A percentile compares a stretch with the other conserved stretches of the same genome.
Conservation (phyloP, 2,888 invertebrate genomes). For the Meganola albula region DNA sequence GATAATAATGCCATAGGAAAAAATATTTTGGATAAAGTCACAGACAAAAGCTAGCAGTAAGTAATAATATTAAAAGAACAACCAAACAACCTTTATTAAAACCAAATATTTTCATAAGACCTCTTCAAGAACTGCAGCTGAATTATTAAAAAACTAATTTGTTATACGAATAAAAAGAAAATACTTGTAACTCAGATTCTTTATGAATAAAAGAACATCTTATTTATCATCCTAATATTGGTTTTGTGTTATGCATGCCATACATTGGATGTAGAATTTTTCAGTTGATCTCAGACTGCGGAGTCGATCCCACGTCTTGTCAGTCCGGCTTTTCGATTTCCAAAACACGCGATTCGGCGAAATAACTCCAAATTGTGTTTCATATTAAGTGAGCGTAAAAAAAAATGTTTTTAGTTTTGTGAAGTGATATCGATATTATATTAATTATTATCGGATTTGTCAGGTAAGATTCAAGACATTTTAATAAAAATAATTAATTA, state of each 20-base stretch:
- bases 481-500: no score
- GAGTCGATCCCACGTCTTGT: slow-evolving; percentile 6
- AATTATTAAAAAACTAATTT: background rate
- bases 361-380: slow-evolving; percentile 7
- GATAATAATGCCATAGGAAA: no score
- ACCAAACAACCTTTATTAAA: slow-evolving; percentile 1
- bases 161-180: slow-evolving; percentile 4
- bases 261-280: no score
- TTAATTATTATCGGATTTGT: no score
- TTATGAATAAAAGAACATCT: slow-evolving; percentile 5
- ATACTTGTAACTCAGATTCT: slow-evolving; percentile 1
- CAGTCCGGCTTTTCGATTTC: slow-evolving; percentile 2
- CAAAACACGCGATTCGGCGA: slow-evolving; percentile 7
- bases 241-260: background rate
- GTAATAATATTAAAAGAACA: no score
- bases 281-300: slow-evolving; percentile 13
- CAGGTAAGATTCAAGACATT: no score
- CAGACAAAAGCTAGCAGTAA: no score
- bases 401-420: no score
- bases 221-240: slow-evolving; percentile 5
- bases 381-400: no score
- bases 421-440: no score
- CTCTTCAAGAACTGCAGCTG: background rate
- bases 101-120: slow-evolving; percentile 1
- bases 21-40: no score